Evolutionary conservation across 2,797 vertebrate species (phyloP), one percentile per base, ranked within the genome.

Genomic region (Diceros bicornis): DNA sequence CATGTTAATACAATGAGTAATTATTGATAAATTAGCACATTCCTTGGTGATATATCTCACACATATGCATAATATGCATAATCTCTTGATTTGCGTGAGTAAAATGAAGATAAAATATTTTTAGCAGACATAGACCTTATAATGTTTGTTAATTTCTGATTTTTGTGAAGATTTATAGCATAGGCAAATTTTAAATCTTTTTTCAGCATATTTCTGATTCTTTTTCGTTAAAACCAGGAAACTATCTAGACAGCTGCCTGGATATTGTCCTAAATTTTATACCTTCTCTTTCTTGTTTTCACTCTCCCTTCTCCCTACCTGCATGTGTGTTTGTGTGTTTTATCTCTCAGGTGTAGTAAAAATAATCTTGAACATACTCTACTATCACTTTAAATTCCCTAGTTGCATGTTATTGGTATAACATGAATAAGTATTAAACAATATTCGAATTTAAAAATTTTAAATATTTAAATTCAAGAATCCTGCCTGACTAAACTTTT

Each of bases 41-140:
- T 93, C 3, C 25, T 69, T 75, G 94, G 41, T 74, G 34, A 74
- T n/a, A 27, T 79, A n/a, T 25, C 6, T 81, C 66, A 32, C 3
- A 68, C 14, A 75, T 52, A 52, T 52, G 50, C 50, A 52, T 62
- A 79, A 61, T 82, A 62, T 62, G 52, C 21, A 23, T 81, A 68
- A 66, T 90, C 23, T 75, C 21, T 90, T 86, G 50, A 44, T 37
- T 75, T 86, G 18, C 90, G 21, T 69, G 44, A 90, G 37, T 94
- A 72, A 77, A 94, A 69, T 75, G 41, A 75, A 77, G 44, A 92
- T 75, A 75, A 72, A 91, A 50, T 83, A 78, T 57, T 93, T 95
- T 96, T 85, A 90, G 34, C 12, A 75, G n/a, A 81, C 8, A 68
- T 52, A 12, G 44, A 91, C 5, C 57, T 85, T 9, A 50, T 84